Conservation (phyloP, 2,888 invertebrate genomes). For the Aproaerema taeniolella region DNA sequence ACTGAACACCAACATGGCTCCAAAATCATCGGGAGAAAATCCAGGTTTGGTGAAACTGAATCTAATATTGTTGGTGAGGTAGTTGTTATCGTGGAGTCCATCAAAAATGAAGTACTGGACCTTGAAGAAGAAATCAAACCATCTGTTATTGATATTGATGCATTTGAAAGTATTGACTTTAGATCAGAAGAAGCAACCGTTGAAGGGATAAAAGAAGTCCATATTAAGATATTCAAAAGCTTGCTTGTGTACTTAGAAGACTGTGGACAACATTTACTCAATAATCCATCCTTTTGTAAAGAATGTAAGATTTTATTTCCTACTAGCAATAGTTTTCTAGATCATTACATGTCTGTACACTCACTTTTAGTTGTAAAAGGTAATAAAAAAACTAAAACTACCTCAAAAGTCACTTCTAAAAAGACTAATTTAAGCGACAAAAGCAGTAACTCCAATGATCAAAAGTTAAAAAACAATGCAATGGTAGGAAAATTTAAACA, state of each 20-base stretch:
- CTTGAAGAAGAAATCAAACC: not conserved
- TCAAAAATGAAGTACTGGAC: slow-evolving; percentile 1
- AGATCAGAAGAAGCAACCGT: no score
- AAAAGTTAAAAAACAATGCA: slow-evolving; percentile 23
- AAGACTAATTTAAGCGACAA: slow-evolving; percentile 12
- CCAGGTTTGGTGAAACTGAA: not conserved
- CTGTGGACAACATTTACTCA: slow-evolving; percentile 28
- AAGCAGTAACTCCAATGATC: slow-evolving; percentile 43
- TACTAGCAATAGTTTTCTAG: slow-evolving; percentile 38
- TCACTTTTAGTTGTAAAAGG: slow-evolving; percentile 34
- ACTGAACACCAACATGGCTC: no score
- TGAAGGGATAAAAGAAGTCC: no score
- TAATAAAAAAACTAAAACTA: slow-evolving; percentile 24
- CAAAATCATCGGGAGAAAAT: slow-evolving; percentile 12
- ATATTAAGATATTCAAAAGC: no score
- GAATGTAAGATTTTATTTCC: slow-evolving; percentile 39
- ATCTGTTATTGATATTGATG: not conserved
- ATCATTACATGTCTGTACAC: slow-evolving; percentile 42
- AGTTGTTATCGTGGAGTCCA: not conserved
- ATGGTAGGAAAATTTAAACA: no score
- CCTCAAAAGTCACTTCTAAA: slow-evolving; percentile 9
- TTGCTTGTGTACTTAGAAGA: slow-evolving; percentile 31
- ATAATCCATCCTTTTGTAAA: slow-evolving; percentile 33
- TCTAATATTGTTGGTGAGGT: not conserved
- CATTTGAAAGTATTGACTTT: no score